A percentile compares a stretch with the other conserved stretches of the same genome.
phyloP scores from a whole-genome alignment of 1,140 invertebrate species.

The Penaeus vannamei region DNA sequence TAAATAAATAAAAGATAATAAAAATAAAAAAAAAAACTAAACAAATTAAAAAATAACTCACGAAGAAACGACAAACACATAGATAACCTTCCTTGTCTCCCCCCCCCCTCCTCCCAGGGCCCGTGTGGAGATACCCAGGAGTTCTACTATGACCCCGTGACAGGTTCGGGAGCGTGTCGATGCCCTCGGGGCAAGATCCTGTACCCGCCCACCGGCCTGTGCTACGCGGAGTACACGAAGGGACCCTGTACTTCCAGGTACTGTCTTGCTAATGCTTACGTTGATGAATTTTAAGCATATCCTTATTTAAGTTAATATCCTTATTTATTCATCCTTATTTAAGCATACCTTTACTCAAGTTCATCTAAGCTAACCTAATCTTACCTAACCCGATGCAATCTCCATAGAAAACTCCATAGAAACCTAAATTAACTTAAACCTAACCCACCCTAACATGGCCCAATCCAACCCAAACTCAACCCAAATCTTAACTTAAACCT shows the following conservation, averaged over 20 bases:
- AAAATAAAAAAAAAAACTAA: background rate
- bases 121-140: conserved; percentile 86
- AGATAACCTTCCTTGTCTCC: background rate
- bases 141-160: conserved; percentile 74
- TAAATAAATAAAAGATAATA: background rate
- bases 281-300: background rate
- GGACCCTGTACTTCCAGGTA: conserved; percentile 63
- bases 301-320: background rate
- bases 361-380: too few species aligned
- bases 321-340: too few species aligned
- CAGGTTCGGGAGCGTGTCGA: conserved; percentile 47
- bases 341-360: too few species aligned
- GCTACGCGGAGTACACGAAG: conserved; percentile 51
- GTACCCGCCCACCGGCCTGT: conserved; percentile 41
- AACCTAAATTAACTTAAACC: too few species aligned
- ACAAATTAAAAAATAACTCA: background rate
- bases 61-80: background rate
- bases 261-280: background rate
- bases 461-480: too few species aligned
- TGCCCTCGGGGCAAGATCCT: conserved; percentile 52
- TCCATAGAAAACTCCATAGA: too few species aligned
- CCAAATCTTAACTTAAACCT: too few species aligned
- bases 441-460: too few species aligned
- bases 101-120: conserved; percentile 72
- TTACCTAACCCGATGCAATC: too few species aligned